Evolutionary conservation across 2,797 vertebrate genomes (phyloP), one percentile per base, ranked within the genome.

Genomic region (Epinephelus awoara): DNA sequence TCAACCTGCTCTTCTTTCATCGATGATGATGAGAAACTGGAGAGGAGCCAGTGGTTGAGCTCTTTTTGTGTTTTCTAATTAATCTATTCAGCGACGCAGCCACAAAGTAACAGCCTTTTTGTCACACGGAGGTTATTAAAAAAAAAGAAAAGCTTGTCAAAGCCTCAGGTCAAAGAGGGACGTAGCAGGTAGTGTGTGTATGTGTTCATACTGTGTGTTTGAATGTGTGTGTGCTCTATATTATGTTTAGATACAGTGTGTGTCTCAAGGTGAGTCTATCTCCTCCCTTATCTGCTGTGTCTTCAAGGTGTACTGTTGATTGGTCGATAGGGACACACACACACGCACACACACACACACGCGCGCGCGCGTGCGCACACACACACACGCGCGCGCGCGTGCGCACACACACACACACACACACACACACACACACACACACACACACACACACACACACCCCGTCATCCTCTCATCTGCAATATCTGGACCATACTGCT

Each of bases 201-300:
- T 59, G 64, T 65, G 68, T 50, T n/a, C 19, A 62, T 38, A 27
- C 67, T 54, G 27, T 50, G 44, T 72, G 64, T 58, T 56, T 19
- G 18, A 34, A 51, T 57, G 51, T 47, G 46, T 52, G 34, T 65
- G 57, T 61, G 68, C 3, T 12, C 15, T 77, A 11, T 46, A 51
- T 72, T 69, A 63, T 77, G 75, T 90, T 89, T 67, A 68, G 70
- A 81, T 88, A 84, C 87, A 75, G 56, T 84, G 83, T 61, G 87
- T 65, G 76, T 88, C 89, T 91, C 89, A 94, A 94, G 93, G 92
- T 91, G 91, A 94, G 86, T 55, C 77, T 67, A 88, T 91, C 90
- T 87, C 77, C 79, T 77, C 64, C 72, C 89, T 93, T 87, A 93
- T 93, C 91, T 86, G 88, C 81, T 82, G 79, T 78, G 89, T 92